A percentile compares a stretch with the other conserved stretches of the same genome.
Evolutionary conservation across 2,888 invertebrate species (phyloP).

Genomic region (Hypomecis punctinalis): DNA sequence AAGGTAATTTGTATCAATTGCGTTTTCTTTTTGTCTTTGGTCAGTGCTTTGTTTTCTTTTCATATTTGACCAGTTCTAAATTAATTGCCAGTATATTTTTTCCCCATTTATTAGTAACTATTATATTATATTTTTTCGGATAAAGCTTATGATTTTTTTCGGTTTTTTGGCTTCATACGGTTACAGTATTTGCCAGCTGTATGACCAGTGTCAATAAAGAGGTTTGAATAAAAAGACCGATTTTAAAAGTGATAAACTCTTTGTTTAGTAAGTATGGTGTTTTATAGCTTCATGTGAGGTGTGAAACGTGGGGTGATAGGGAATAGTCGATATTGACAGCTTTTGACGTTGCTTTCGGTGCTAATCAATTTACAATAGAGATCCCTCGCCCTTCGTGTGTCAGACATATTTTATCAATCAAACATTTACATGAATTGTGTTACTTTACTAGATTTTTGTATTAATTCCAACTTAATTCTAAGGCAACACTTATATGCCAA

Average conservation of each 20-base stretch:
- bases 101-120: not conserved
- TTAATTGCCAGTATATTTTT: slow-evolving; percentile 25
- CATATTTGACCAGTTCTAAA: slow-evolving; percentile 26
- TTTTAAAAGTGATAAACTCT: slow-evolving; percentile 38
- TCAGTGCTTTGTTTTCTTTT: slow-evolving; percentile 36
- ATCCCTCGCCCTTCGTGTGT: slow-evolving; percentile 30
- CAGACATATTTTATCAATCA: slow-evolving; percentile 19
- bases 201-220: too few species aligned
- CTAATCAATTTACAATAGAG: slow-evolving; percentile 46
- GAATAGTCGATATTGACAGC: slow-evolving; percentile 41
- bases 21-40: slow-evolving; percentile 40
- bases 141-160: too few species aligned
- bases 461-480: not conserved
- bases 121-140: not conserved
- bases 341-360: slow-evolving; percentile 39
- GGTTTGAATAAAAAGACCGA: too few species aligned
- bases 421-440: not conserved
- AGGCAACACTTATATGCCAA: too few species aligned
- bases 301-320: slow-evolving; percentile 31
- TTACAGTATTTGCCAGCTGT: not conserved
- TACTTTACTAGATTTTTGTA: not conserved
- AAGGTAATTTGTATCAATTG: slow-evolving; percentile 72
- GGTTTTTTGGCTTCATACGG: not conserved
- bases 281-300: slow-evolving; percentile 35
- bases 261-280: slow-evolving; percentile 35